Evolutionary conservation across 1,140 invertebrate genomes (phyloP).

Genomic region (Parapsyche elsis): DNA sequence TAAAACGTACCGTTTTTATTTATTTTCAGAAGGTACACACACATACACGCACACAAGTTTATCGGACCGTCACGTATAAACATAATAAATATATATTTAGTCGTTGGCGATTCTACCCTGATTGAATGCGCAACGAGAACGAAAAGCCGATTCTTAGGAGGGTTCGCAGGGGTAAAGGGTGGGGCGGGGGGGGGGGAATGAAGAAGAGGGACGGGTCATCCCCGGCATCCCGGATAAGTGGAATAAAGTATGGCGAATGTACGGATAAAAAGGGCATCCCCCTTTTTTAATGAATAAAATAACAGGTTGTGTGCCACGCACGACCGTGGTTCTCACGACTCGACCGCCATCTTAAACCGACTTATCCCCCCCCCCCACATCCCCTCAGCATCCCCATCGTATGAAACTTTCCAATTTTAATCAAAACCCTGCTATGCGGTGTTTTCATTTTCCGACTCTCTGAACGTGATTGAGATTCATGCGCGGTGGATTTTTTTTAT

Average conservation of each 20-base stretch:
- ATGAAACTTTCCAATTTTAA: constrained; percentile 32
- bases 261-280: constrained; percentile 49
- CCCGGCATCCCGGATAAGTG: constrained; percentile 27
- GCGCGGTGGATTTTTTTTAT: no score
- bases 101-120: background rate
- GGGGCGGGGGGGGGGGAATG: background rate
- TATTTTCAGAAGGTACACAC: background rate
- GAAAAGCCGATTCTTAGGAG: constrained; percentile 23
- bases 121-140: constrained; percentile 37
- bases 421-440: constrained; percentile 3
- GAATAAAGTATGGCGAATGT: constrained; percentile 38
- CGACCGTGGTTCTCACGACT: constrained; percentile 29
- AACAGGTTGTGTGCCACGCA: constrained; percentile 41
- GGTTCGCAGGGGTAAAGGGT: background rate
- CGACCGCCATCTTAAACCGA: constrained; percentile 42
- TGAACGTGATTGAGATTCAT: background rate
- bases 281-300: constrained; percentile 55
- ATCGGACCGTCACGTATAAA: background rate
- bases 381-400: background rate
- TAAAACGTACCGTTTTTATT: no score
- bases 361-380: background rate
- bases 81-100: background rate
- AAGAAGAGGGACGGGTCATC: constrained; percentile 12
- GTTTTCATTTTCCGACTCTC: background rate
- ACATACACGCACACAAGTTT: background rate